Evolutionary conservation across 2,888 invertebrate species (phyloP), one percentile per base, ranked within the genome.

Genomic region (Cataglyphis altisquamis): DNA sequence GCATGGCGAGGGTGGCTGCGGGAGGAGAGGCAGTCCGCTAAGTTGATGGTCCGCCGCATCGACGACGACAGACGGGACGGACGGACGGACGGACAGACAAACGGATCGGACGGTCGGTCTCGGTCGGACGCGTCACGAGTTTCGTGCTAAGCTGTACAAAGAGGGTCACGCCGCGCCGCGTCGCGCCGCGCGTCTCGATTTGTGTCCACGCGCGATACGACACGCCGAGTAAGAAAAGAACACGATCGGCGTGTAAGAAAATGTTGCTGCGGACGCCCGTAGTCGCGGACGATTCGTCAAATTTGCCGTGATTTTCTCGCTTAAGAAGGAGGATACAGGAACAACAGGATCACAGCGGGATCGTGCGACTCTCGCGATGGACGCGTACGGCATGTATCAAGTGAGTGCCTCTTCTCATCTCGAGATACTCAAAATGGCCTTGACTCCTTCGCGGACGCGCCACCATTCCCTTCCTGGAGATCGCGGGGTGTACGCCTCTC

Each of bases 311-410:
- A 87, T 84, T 12, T 45, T 36, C 48, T 67, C 75, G 45, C 41
- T 29, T 45, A 57, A 70, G 72, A 9, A 52, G 21, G 8, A 18
- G n/a, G 48, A 66, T 57, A 45, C 39, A n/a, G n/a, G 41, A 67
- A 39, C 39, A 55, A 41, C 63, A 66, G 15, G 4, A 18, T 41
- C 0, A n/a, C 55, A 32, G 32, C 21, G 18, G 52, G 41, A 45
- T 48, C 39, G 75, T 10, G 36, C 70, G 80, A 52, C 55, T 41
- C 62, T 48, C 84, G 92, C 87, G 91, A 94, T 94, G 94, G 94
- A 94, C 93, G 93, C 94, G 91, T 94, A 92, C 91, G 94, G 94
- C 92, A 94, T 94, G 92, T 94, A 94, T 87, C 94, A 94, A 94
- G 94, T 94, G 94, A 94, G 94, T 94, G 21, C 84, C 66, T 6